Base-by-base conservation (phyloP, 2,888 invertebrate genomes). In the Ptycholaimellus sp. region DNA sequence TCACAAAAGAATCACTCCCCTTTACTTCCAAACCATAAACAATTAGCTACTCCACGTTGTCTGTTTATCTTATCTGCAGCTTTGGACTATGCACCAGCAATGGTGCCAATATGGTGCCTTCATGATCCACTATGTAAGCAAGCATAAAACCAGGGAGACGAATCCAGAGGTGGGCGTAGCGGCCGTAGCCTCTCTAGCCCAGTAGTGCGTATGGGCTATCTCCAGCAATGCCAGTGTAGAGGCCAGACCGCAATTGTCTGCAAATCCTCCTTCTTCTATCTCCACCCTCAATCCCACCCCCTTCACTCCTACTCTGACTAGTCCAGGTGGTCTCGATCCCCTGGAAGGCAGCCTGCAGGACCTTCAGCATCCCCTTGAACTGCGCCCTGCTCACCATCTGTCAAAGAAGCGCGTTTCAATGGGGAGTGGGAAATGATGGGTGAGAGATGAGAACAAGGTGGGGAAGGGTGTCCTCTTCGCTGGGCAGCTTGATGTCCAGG, bases 121-220 rank as follows among this genome's bases (percentile, higher is more conserved):
- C n/a, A n/a, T n/a, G n/a, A n/a, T n/a, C n/a, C n/a, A n/a, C n/a
- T n/a, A n/a, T n/a, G n/a, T n/a, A n/a, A n/a, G 21, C 13, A 33
- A 13, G 11, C 33, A 23, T 2, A 43, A 11, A 23, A 51, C 50
- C 40, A 44, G 28, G 38, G 46, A 45, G 7, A 27, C 40, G 14
- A 42, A 31, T 1, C 41, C 40, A 19, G 43, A 42, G 6, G 37
- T 30, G 3, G 47, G 47, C n/a, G 46, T 45, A 18, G 40, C 32
- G 2, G 39, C 37, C n/a, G 37, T 43, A 16, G 46, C 44, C 19
- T 50, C 48, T 27, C 42, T 45, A 6, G 46, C 43, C 54, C 85
- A 87, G 59, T 76, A 99, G 63, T 96, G 93, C 0, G 96, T 99
- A 60, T 99, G 93, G 2, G 85, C 81, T 56, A 99, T 85, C 68